phyloP scores from a whole-genome alignment of 53 echinoderm and acorn worm species.

The Stichopus horrens region DNA sequence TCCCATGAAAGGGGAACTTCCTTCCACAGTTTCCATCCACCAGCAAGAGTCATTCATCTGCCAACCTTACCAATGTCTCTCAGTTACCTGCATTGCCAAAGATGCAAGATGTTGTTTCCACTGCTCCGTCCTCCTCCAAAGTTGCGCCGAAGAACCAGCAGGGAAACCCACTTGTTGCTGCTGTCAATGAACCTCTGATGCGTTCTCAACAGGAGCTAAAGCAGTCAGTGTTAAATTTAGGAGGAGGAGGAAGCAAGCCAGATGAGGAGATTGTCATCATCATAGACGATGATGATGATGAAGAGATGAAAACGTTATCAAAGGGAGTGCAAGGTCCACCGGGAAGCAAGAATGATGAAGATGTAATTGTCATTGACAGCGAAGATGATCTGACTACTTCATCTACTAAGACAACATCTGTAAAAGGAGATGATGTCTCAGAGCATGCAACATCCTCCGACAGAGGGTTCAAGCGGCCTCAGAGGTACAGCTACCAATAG shows the following conservation, averaged over 20 bases:
- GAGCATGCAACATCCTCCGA: not conserved
- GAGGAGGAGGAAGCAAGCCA: not conserved
- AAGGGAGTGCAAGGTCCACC: not conserved
- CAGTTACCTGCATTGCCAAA: conserved; percentile 20
- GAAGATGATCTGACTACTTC: not conserved
- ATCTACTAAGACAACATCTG: not conserved
- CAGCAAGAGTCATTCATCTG: not conserved
- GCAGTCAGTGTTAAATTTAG: not conserved
- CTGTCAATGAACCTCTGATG: not conserved
- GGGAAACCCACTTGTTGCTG: not conserved
- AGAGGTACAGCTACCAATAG: not conserved
- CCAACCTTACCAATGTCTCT: not conserved
- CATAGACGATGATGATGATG: conserved; percentile 39
- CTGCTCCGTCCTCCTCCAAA: not conserved
- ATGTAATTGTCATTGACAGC: conserved; percentile 34
- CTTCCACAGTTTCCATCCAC: not conserved
- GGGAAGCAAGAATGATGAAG: conserved; percentile 19
- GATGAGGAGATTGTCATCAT: not conserved
- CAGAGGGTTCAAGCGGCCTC: not conserved
- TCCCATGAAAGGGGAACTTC: no score
- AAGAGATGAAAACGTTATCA: not conserved
- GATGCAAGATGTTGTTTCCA: not conserved
- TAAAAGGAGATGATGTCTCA: not conserved
- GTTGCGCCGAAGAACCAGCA: not conserved
- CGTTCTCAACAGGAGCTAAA: not conserved